Evolutionary conservation across 1,140 invertebrate genomes (phyloP).

Genomic region (Sinella curviseta): DNA sequence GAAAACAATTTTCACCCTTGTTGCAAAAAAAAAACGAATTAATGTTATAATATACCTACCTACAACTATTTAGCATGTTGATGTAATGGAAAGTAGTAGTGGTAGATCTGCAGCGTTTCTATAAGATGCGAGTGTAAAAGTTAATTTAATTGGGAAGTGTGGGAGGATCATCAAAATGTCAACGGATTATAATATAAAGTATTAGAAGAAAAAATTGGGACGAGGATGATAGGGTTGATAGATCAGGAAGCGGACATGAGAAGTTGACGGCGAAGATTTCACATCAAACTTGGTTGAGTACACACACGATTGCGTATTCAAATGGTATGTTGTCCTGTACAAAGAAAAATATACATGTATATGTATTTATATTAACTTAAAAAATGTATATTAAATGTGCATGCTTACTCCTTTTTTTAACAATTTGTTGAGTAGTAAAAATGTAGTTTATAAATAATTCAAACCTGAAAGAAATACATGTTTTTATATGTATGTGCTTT

Average conservation of each 20-base stretch:
- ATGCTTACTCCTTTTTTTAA: background rate
- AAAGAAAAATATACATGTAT: background rate
- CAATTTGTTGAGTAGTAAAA: background rate
- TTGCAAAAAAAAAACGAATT: too few species aligned
- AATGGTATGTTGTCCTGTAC: conserved; percentile 7
- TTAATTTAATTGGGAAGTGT: too few species aligned
- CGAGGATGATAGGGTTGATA: background rate
- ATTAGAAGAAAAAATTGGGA: background rate
- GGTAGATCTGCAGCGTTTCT: too few species aligned
- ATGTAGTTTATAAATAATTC: background rate
- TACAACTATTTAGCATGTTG: too few species aligned
- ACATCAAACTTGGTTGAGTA: background rate
- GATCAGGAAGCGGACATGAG: background rate
- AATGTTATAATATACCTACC: too few species aligned
- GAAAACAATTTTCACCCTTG: too few species aligned
- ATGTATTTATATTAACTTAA: background rate
- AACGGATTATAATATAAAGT: background rate
- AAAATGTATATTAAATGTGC: background rate
- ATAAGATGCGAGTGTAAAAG: too few species aligned
- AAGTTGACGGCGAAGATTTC: background rate
- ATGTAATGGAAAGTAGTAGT: too few species aligned
- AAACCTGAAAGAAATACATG: background rate
- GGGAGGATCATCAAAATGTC: too few species aligned
- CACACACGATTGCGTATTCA: conserved; percentile 2
- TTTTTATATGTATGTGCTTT: background rate